Percentiles rank a stretch among this genome's conserved stretches.
phyloP scores from a whole-genome alignment of 1,140 invertebrate genomes.

The Halotydeus destructor region DNA sequence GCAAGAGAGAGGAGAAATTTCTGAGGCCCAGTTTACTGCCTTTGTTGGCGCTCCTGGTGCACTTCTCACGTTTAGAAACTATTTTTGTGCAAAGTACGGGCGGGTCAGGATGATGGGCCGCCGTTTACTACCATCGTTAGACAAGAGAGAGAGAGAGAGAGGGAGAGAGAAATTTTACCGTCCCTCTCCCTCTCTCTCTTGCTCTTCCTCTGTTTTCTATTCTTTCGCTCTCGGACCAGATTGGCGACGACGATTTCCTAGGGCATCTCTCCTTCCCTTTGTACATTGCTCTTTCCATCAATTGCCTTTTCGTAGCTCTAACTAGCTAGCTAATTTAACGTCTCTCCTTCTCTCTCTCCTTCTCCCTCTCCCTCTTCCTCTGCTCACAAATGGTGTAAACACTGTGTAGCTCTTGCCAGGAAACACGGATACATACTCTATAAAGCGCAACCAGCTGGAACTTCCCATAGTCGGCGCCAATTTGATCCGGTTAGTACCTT shows the following conservation, averaged over 20 bases:
- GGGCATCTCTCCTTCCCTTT: background rate
- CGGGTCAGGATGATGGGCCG: too few species aligned
- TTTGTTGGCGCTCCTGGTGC: too few species aligned
- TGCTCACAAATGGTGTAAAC: too few species aligned
- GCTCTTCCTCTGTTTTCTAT: background rate
- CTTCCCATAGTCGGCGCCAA: slow-evolving; percentile 49
- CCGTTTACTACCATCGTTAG: too few species aligned
- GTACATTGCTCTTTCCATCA: background rate
- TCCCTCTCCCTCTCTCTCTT: slow-evolving; percentile 4
- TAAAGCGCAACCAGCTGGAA: slow-evolving; percentile 47
- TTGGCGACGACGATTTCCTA: background rate
- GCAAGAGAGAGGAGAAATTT: too few species aligned
- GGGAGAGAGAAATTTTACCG: slow-evolving; percentile 7
- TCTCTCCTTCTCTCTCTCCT: too few species aligned
- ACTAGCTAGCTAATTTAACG: too few species aligned
- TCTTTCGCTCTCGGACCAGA: background rate
- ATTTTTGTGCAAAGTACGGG: too few species aligned
- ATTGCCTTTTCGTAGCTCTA: background rate
- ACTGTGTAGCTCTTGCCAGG: slow-evolving; percentile 44
- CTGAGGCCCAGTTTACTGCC: too few species aligned
- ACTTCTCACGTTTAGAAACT: too few species aligned
- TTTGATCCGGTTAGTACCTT: slow-evolving; percentile 55
- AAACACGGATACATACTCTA: slow-evolving; percentile 59
- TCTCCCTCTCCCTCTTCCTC: too few species aligned
- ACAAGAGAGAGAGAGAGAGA: too few species aligned